Evolutionary conservation across 2,888 invertebrate genomes (phyloP).

Genomic region (Criorhina ranunculi): DNA sequence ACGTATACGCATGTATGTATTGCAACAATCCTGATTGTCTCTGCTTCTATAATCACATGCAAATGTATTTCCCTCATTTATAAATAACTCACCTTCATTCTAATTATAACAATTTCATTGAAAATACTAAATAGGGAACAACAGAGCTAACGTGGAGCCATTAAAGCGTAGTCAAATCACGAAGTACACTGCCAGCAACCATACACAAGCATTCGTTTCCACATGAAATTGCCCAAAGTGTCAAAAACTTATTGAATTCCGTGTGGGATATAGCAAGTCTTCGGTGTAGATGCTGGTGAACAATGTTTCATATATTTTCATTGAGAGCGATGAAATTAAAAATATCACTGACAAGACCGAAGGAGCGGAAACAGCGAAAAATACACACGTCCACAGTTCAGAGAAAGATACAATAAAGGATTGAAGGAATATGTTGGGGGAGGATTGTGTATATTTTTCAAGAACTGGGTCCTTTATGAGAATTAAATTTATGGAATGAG

Average conservation of each 20-base stretch:
- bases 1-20: too few relatives aligned
- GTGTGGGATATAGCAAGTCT: not conserved
- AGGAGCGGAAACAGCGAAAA: too few relatives aligned
- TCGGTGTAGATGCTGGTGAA: not conserved
- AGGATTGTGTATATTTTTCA: too few relatives aligned
- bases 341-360: too few relatives aligned
- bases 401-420: too few relatives aligned
- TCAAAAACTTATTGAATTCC: conserved; percentile 12
- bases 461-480: too few relatives aligned
- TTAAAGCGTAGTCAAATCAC: not conserved
- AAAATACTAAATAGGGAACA: conserved; percentile 7
- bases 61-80: not conserved
- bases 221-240: conserved; percentile 10
- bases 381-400: too few relatives aligned
- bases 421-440: too few relatives aligned
- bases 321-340: too few relatives aligned
- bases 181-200: not conserved
- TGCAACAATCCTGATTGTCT: too few relatives aligned
- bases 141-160: not conserved
- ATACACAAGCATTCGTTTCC: conserved; percentile 8
- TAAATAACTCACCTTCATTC: conserved; percentile 15
- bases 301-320: too few relatives aligned
- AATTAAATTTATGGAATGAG: too few relatives aligned
- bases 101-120: conserved; percentile 9
- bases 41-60: not conserved